phyloP scores from a whole-genome alignment of 2,888 invertebrate species.

The Agonopterix arenella region DNA sequence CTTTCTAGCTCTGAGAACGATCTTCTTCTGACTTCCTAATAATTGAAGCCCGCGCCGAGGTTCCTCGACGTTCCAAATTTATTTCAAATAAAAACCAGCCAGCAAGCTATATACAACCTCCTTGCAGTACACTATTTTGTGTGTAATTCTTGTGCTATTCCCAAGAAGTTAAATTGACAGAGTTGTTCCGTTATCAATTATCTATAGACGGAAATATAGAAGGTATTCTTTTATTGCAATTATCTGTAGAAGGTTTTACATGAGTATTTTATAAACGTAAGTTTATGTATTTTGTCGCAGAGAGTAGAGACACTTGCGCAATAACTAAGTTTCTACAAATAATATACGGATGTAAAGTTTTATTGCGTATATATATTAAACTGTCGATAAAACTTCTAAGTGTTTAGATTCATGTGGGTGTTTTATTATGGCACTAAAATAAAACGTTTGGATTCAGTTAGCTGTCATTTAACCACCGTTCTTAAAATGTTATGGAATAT shows the following conservation, averaged over 20 bases:
- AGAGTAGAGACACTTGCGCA: conserved; percentile 9
- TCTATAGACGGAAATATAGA: too few species aligned
- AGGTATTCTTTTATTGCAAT: too few species aligned
- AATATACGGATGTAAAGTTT: conserved; percentile 29
- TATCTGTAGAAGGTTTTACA: too few species aligned
- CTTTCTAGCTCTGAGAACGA: too few species aligned
- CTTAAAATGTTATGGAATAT: neutral
- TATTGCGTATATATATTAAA: conserved; percentile 27
- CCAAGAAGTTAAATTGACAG: neutral
- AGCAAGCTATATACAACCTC: too few species aligned
- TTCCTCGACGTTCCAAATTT: too few species aligned
- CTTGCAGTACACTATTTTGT: too few species aligned
- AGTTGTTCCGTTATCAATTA: neutral
- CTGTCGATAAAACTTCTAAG: conserved; percentile 34
- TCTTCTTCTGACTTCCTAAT: too few species aligned
- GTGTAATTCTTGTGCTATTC: too few species aligned
- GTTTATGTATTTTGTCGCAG: neutral
- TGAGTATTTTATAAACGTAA: too few species aligned
- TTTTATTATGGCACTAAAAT: conserved; percentile 35
- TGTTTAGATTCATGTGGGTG: conserved; percentile 29
- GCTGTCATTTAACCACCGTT: conserved; percentile 12
- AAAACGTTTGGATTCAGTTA: conserved; percentile 31
- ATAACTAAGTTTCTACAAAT: conserved; percentile 19
- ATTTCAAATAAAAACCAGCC: too few species aligned
- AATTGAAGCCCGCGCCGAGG: too few species aligned